Base-by-base conservation (phyloP, 2,113 vertebrate species). In the Chloebia gouldiae region DNA sequence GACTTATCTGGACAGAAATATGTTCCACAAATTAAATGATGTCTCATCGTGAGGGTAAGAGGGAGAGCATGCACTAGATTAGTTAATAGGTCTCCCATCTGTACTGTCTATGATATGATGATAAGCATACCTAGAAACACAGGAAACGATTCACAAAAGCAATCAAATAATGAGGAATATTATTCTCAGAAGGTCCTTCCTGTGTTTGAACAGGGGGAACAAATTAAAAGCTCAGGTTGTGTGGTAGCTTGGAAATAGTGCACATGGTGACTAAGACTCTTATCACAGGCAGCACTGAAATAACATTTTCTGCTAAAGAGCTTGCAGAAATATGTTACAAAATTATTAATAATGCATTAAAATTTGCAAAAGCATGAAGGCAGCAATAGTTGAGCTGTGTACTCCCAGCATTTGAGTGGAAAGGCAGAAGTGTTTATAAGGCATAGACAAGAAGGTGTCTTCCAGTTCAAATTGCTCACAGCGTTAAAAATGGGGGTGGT, bases 331-430 rank as follows among this genome's bases (percentile, higher is more conserved):
- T 92, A 92, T 85, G 85, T 91, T 96, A 96, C 73, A 68, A 93
- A 97, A 94, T 95, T 96, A 97, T 97, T 96, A 97, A 97, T 97
- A 96, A 97, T 97, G 94, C 90, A 94, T 93, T 96, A 93, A 94
- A 92, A 93, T 96, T 95, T 97, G 83, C 90, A 95, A 80, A 86
- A 96, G 82, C 86, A 94, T 94, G 91, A 97, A 96, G 90, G 59
- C 76, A 96, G 78, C 11, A 2, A 69, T 93, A 96, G 87, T 66
- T 91, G 86, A 94, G 65, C 84, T 90, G 79, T 89, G 79, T 88
- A 90, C 66, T 95, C 79, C 60, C 72, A 79, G 81, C 30, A 0
- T 93, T 42, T 88, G 81, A 87, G 69, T 76, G 82, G 88, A 93
- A 94, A 90, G 72, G 69, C 84, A 88, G 85, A 90, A 88, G 81